Conservation (phyloP, 2,797 vertebrate species). For the Acropternis orthonyx region DNA sequence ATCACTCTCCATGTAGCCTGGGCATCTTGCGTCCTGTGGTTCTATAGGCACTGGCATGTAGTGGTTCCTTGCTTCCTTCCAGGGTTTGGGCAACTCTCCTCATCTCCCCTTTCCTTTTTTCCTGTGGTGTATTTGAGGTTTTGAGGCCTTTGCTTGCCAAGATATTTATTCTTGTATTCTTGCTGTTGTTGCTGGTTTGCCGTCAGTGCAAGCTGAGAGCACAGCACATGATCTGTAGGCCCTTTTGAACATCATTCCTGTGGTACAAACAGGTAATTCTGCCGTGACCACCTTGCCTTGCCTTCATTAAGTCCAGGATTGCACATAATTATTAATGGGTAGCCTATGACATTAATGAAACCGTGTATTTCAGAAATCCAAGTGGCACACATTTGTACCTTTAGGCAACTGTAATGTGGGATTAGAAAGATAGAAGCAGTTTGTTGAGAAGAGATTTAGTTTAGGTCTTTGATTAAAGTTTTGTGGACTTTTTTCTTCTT, state of each 20-base stretch:
- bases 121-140: neutral
- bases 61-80: neutral
- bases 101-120: neutral
- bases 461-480: neutral
- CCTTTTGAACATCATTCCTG: fast-evolving
- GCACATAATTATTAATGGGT: neutral
- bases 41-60: fast-evolving
- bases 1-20: neutral
- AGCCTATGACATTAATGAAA: neutral
- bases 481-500: neutral
- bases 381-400: neutral
- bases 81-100: neutral
- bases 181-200: neutral
- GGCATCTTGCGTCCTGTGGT: neutral
- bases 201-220: neutral
- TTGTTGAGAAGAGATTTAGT: neutral
- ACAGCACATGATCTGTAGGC: neutral
- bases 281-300: neutral
- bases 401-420: neutral
- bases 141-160: neutral
- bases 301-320: neutral
- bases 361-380: neutral
- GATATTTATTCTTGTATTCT: neutral
- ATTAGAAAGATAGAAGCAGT: neutral
- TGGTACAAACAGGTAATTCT: neutral